Evolutionary conservation across 1,140 invertebrate species (phyloP).

Genomic region (Ridgeia piscesae): DNA sequence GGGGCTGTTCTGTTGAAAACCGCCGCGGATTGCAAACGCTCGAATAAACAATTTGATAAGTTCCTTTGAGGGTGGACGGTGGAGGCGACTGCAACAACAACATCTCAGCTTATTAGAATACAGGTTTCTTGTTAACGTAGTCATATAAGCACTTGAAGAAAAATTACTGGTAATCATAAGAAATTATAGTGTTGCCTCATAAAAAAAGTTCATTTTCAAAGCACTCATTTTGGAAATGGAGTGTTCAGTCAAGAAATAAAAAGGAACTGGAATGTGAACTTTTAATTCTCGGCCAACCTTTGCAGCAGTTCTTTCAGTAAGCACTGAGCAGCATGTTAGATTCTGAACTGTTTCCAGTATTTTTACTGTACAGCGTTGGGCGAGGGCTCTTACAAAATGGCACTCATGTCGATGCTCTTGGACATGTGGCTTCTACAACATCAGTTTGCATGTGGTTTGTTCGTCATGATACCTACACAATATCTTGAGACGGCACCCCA

Average conservation of each 20-base stretch:
- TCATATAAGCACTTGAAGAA: background rate
- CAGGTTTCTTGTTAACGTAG: background rate
- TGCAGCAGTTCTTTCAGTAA: background rate
- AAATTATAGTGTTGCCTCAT: too few species aligned
- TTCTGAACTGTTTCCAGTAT: background rate
- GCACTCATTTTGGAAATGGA: too few species aligned
- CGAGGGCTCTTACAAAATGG: background rate
- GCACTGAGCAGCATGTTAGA: background rate
- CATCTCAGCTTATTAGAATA: background rate
- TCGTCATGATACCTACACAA: constrained; percentile 41
- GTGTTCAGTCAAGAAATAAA: too few species aligned
- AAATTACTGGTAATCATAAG: background rate
- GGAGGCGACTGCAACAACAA: constrained; percentile 40
- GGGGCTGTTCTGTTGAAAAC: constrained; percentile 45
- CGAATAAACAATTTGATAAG: constrained; percentile 52
- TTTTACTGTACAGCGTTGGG: background rate
- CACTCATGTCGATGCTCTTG: background rate
- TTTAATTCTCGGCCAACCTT: too few species aligned
- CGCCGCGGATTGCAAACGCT: constrained; percentile 45
- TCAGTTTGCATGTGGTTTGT: background rate
- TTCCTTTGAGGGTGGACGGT: constrained; percentile 52
- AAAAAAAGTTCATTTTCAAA: too few species aligned
- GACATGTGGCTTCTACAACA: background rate
- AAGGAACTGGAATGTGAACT: background rate
- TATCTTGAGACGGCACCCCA: constrained; percentile 49